Conservation (phyloP, 2,888 invertebrate genomes). For the Vanessa cardui region DNA sequence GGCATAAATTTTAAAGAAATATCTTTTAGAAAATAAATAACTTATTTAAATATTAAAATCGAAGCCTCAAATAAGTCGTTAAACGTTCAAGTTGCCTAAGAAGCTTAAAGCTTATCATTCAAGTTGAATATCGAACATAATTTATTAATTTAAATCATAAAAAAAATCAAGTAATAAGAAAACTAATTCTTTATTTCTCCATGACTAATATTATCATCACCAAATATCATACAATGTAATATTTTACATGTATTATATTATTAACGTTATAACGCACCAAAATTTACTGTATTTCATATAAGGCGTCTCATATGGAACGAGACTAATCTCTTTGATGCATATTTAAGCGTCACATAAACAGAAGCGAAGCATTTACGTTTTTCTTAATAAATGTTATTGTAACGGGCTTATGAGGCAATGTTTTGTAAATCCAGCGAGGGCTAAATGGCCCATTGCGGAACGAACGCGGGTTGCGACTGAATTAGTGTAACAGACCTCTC, state of each 20-base stretch:
- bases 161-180: background rate
- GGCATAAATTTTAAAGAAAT: no score
- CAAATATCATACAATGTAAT: background rate
- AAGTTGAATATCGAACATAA: no score
- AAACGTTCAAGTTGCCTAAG: no score
- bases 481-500: slow-evolving; percentile 73
- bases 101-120: no score
- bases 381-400: slow-evolving; percentile 75
- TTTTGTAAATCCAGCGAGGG: slow-evolving; percentile 71
- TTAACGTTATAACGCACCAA: background rate
- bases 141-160: no score
- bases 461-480: slow-evolving; percentile 68
- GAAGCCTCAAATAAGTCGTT: no score
- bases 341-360: slow-evolving; percentile 45
- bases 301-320: slow-evolving; percentile 19
- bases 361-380: slow-evolving; percentile 53
- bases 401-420: slow-evolving; percentile 62
- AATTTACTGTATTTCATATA: slow-evolving; percentile 10
- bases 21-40: no score
- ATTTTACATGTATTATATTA: background rate
- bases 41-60: no score
- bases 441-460: slow-evolving; percentile 74
- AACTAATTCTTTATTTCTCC: background rate
- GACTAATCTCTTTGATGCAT: slow-evolving; percentile 46
- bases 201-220: background rate